phyloP scores from a whole-genome alignment of 2,797 vertebrate genomes.

The Mustela erminea region DNA sequence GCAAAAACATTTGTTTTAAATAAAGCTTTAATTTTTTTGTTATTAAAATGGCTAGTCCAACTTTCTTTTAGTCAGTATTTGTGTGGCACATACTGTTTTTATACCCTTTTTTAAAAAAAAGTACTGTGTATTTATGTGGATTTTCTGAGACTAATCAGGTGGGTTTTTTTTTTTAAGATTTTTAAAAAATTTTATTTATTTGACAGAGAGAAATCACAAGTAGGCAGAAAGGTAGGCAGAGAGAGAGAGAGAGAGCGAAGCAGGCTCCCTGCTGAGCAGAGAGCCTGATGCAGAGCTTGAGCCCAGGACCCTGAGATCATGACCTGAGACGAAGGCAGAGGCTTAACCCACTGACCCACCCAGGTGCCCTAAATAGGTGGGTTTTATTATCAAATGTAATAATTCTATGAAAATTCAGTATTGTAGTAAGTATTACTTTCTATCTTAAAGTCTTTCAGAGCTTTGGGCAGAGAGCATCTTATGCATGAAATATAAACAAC shows the following conservation, averaged over 20 bases:
- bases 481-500: slow-evolving; percentile 68
- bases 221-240: too few species aligned
- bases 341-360: too few species aligned
- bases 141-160: slow-evolving; percentile 72
- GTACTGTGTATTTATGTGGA: background rate
- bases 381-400: slow-evolving; percentile 85
- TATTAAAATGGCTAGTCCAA: slow-evolving; percentile 15
- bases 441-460: slow-evolving; percentile 68
- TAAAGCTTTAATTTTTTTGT: background rate
- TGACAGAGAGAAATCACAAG: too few species aligned
- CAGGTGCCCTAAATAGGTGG: slow-evolving; percentile 49
- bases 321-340: too few species aligned
- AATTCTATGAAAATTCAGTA: slow-evolving; percentile 80
- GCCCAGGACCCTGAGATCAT: too few species aligned
- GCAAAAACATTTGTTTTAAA: slow-evolving; percentile 14
- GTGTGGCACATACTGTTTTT: background rate
- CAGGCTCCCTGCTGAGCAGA: too few species aligned
- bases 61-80: background rate
- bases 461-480: slow-evolving; percentile 61
- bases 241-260: too few species aligned
- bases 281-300: too few species aligned
- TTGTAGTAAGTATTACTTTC: slow-evolving; percentile 17
- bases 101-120: background rate
- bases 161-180: slow-evolving; percentile 64
- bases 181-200: too few species aligned